phyloP scores from a whole-genome alignment of 2,113 vertebrate genomes.

The Guaruba guarouba region DNA sequence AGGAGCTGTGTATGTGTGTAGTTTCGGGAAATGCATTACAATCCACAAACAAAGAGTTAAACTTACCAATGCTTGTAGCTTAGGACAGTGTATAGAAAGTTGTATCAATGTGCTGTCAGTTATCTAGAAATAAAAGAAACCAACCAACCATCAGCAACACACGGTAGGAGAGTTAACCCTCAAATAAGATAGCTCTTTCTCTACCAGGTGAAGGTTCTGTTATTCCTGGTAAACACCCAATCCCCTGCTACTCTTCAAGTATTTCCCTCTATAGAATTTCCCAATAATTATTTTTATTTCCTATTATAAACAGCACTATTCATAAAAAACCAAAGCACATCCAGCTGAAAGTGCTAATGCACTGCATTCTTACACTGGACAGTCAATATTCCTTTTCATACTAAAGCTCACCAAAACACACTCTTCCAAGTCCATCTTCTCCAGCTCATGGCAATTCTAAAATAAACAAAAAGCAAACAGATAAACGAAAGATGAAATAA shows the following conservation, averaged over 20 bases:
- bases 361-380: neutral
- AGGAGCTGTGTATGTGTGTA: neutral
- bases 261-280: neutral
- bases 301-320: neutral
- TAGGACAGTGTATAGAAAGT: constrained; percentile 89
- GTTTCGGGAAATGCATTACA: neutral
- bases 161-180: neutral
- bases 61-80: constrained; percentile 88
- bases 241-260: neutral
- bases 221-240: neutral
- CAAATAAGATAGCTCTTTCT: neutral
- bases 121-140: constrained; percentile 75
- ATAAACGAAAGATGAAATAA: neutral
- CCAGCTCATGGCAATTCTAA: constrained; percentile 90
- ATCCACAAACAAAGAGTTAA: neutral
- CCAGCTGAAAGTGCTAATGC: neutral
- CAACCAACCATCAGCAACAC: neutral
- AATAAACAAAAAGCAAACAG: neutral
- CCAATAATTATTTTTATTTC: neutral
- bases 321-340: neutral
- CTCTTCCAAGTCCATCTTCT: constrained; percentile 96
- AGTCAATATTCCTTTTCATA: neutral
- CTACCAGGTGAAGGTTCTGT: neutral
- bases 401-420: constrained; percentile 88
- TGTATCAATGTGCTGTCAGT: constrained; percentile 91